These are phyloP conservation scores for Lathronympha strigana DNA, from an alignment of 2,888 invertebrate genomes.

Conservation along the genomic window DNA sequence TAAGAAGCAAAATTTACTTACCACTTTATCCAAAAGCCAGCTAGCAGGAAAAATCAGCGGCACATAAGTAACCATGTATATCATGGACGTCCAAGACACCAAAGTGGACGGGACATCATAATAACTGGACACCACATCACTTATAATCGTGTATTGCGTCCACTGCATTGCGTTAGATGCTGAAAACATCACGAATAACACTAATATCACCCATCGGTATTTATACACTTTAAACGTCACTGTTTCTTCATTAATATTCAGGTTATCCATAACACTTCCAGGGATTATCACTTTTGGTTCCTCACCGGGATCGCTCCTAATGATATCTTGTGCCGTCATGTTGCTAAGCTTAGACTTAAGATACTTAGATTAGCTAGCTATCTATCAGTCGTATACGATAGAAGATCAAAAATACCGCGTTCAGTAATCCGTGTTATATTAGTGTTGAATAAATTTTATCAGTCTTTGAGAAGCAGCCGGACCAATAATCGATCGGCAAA, in stretches of 20 bases:
- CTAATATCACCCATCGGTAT: conserved; percentile 91
- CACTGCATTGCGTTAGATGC: conserved; percentile 97
- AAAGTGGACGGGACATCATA: conserved; percentile 87
- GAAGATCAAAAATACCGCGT: neutral
- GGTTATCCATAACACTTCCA: conserved; percentile 64
- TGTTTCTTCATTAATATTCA: conserved; percentile 42
- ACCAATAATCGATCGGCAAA: neutral
- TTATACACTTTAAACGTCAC: conserved; percentile 84
- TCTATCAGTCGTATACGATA: conserved; percentile 7
- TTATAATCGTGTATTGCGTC: conserved; percentile 97
- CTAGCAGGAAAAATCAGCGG: conserved; percentile 98
- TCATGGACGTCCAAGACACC: conserved; percentile 98
- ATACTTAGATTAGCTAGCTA: neutral
- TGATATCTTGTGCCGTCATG: conserved; percentile 27
- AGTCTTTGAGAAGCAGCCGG: conserved; percentile 10
- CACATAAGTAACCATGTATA: conserved; percentile 98
- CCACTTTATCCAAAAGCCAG: conserved; percentile 96
- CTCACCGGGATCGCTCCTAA: conserved; percentile 37
- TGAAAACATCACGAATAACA: conserved; percentile 93
- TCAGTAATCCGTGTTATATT: conserved; percentile 5
- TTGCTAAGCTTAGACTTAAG: neutral
- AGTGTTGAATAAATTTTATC: conserved; percentile 28
- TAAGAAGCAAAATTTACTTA: conserved; percentile 76
- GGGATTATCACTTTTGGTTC: conserved; percentile 52
- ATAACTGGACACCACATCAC: conserved; percentile 90